Percentiles rank a stretch among this genome's conserved stretches.
phyloP scores from a whole-genome alignment of 2,888 invertebrate genomes.

The Eilema depressum region DNA sequence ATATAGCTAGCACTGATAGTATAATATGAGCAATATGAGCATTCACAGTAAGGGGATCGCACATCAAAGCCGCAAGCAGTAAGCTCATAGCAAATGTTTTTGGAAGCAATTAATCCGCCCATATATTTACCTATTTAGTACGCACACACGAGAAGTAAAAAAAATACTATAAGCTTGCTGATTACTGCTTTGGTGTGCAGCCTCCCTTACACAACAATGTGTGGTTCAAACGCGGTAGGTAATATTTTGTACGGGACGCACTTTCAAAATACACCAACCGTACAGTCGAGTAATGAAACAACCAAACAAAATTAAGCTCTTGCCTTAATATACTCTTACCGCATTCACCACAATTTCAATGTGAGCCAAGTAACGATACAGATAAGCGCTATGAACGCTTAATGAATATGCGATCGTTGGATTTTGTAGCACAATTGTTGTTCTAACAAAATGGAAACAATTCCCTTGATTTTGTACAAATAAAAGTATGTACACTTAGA shows the following conservation, averaged over 20 bases:
- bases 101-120: too few relatives aligned
- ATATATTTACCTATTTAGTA: too few relatives aligned
- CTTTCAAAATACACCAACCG: conserved; percentile 12
- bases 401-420: conserved; percentile 15
- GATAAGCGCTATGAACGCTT: not conserved
- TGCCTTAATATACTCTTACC: conserved; percentile 11
- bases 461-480: not conserved
- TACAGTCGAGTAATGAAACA: conserved; percentile 11
- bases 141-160: too few relatives aligned
- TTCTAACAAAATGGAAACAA: conserved; percentile 9
- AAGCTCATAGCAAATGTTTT: too few relatives aligned
- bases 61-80: too few relatives aligned
- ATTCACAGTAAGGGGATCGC: not conserved
- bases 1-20: not conserved
- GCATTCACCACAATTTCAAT: conserved; percentile 6
- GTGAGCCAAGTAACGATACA: conserved; percentile 12
- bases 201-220: not conserved
- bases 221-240: not conserved
- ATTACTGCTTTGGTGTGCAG: too few relatives aligned
- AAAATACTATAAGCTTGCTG: too few relatives aligned
- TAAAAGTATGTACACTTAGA: too few relatives aligned
- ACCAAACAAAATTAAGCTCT: conserved; percentile 9
- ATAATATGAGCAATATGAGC: not conserved
- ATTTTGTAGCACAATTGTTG: conserved; percentile 3
- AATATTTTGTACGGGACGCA: not conserved